Percentiles rank a stretch among this genome's conserved stretches.
These are phyloP conservation scores for Glossosoma conforme DNA, from an alignment of 1,140 invertebrate species.

Conservation along the genomic window DNA sequence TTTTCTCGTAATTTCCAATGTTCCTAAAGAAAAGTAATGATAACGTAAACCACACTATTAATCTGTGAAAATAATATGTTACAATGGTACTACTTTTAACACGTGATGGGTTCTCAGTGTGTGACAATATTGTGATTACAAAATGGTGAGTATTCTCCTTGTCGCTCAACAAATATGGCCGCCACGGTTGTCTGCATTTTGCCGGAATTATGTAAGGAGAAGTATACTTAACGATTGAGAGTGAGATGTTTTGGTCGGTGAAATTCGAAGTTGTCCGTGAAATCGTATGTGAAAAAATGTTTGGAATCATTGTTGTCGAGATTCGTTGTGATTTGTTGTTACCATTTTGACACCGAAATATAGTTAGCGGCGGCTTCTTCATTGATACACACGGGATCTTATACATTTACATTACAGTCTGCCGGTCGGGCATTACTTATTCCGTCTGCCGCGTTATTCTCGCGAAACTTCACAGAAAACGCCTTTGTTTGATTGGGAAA, in stretches of 20 bases:
- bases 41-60: conserved; percentile 10
- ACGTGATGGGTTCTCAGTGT: conserved; percentile 21
- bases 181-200: conserved; percentile 14
- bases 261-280: neutral
- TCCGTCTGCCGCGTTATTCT: too few species aligned
- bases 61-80: conserved; percentile 18
- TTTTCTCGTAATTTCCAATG: conserved; percentile 8
- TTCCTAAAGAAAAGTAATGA: conserved; percentile 16
- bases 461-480: too few species aligned
- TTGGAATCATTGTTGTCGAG: neutral
- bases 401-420: too few species aligned
- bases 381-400: conserved; percentile 5
- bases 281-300: neutral
- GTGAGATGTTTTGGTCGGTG: too few species aligned
- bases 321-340: neutral
- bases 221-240: too few species aligned
- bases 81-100: conserved; percentile 21
- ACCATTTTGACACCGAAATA: conserved; percentile 1
- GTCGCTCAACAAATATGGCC: conserved; percentile 20
- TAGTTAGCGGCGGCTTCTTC: too few species aligned
- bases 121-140: conserved; percentile 27
- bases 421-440: too few species aligned
- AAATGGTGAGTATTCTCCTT: conserved; percentile 25
- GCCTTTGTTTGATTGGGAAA: too few species aligned
- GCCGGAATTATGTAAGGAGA: conserved; percentile 25